Conservation (phyloP, 2,888 invertebrate species). For the Stomorhina lunata region DNA sequence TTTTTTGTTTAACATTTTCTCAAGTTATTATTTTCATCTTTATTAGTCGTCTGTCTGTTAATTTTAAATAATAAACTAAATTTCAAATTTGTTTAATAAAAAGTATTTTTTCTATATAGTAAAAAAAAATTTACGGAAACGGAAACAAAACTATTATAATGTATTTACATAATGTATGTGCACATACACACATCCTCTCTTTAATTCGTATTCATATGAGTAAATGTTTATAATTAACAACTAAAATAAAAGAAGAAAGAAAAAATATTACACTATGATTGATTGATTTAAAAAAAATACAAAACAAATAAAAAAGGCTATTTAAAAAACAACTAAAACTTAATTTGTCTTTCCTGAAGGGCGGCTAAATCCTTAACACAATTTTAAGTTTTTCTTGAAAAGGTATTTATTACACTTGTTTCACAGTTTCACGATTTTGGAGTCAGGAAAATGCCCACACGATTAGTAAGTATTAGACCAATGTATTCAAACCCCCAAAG, state of each 20-base stretch:
- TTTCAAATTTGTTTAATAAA: constrained; percentile 13
- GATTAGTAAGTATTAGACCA: no score
- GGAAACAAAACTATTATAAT: neutral
- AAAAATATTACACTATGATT: constrained; percentile 26
- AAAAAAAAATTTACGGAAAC: neutral
- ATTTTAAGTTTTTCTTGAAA: neutral
- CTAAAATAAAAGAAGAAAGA: constrained; percentile 3
- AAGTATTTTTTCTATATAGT: constrained; percentile 8
- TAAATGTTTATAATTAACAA: constrained; percentile 31
- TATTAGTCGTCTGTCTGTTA: no score
- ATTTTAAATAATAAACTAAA: constrained; percentile 25
- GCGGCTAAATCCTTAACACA: neutral
- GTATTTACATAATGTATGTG: constrained; percentile 2
- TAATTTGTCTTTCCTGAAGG: neutral
- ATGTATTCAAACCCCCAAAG: no score
- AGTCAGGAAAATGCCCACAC: no score
- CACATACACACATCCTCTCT: constrained; percentile 7
- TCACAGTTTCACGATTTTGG: no score
- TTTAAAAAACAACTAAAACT: neutral
- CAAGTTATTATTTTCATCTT: no score
- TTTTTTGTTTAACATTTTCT: no score
- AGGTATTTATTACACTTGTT: no score
- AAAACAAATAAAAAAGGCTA: constrained; percentile 30
- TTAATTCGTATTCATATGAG: constrained; percentile 30
- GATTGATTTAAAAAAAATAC: constrained; percentile 31